These are phyloP conservation scores for Anseranas semipalmata DNA, from an alignment of 2,113 vertebrate genomes.

Conservation along the genomic window DNA sequence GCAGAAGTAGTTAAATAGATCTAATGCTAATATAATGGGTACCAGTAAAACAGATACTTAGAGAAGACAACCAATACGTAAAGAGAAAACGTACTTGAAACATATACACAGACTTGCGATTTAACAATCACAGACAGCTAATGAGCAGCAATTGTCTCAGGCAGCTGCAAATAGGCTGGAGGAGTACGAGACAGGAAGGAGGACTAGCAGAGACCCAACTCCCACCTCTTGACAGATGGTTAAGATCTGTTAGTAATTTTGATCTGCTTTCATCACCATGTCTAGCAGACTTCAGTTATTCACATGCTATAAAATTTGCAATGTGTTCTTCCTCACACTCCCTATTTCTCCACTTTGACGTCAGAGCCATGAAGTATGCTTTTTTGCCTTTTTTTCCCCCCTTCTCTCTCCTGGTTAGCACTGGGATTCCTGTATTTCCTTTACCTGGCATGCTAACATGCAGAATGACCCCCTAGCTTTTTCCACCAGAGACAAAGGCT, in stretches of 20 bases:
- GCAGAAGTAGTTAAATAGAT: neutral
- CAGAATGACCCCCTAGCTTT: neutral
- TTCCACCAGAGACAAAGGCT: neutral
- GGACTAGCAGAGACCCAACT: neutral
- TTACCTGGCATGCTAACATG: accelerated
- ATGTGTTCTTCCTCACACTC: slow-evolving; percentile 28
- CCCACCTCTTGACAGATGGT: slow-evolving; percentile 25
- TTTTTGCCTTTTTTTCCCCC: neutral
- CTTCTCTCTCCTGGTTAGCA: neutral
- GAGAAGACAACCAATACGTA: accelerated
- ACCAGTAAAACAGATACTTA: neutral
- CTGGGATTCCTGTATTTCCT: neutral
- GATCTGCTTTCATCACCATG: neutral
- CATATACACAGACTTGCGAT: accelerated
- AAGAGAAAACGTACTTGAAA: neutral
- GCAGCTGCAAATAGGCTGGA: neutral
- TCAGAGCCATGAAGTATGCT: neutral
- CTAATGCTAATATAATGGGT: neutral
- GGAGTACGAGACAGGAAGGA: neutral
- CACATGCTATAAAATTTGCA: neutral
- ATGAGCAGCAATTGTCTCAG: neutral
- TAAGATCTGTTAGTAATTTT: neutral
- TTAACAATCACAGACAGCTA: neutral
- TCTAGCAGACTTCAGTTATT: slow-evolving; percentile 22
- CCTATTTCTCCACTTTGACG: neutral